These are phyloP conservation scores for Hemiscyllium ocellatum DNA, from an alignment of 2,113 vertebrate genomes.

Conservation along the genomic window DNA sequence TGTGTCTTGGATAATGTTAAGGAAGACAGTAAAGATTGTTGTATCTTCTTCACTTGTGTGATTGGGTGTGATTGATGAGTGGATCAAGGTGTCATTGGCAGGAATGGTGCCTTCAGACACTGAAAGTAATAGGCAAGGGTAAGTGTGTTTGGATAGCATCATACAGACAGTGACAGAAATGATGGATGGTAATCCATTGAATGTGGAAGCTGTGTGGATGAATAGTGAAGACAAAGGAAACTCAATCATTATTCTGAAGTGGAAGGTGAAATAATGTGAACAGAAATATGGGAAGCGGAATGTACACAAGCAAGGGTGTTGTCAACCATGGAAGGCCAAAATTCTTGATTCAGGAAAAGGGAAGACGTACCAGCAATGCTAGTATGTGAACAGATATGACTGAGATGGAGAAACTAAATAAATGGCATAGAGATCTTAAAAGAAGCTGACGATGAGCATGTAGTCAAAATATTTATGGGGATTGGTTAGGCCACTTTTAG, in stretches of 20 bases:
- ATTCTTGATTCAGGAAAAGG: neutral
- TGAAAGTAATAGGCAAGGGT: neutral
- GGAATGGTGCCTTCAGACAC: neutral
- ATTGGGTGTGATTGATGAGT: neutral
- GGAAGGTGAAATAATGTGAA: neutral
- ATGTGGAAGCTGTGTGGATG: neutral
- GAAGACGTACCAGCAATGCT: neutral
- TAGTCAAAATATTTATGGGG: no score
- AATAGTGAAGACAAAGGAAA: no score
- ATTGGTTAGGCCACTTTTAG: no score
- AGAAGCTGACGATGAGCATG: neutral
- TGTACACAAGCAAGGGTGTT: neutral
- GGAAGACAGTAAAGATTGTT: no score
- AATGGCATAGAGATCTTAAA: neutral
- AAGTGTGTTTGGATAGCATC: neutral
- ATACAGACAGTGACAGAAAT: neutral
- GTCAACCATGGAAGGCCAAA: neutral
- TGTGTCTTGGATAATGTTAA: no score
- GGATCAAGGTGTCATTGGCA: neutral
- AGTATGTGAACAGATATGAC: neutral
- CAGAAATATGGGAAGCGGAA: neutral
- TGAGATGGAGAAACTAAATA: neutral
- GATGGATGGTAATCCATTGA: neutral
- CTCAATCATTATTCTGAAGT: neutral
- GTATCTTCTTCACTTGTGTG: neutral